Evolutionary conservation across 2,113 vertebrate species (phyloP), one percentile per base, ranked within the genome.

Genomic region (Calypte anna): DNA sequence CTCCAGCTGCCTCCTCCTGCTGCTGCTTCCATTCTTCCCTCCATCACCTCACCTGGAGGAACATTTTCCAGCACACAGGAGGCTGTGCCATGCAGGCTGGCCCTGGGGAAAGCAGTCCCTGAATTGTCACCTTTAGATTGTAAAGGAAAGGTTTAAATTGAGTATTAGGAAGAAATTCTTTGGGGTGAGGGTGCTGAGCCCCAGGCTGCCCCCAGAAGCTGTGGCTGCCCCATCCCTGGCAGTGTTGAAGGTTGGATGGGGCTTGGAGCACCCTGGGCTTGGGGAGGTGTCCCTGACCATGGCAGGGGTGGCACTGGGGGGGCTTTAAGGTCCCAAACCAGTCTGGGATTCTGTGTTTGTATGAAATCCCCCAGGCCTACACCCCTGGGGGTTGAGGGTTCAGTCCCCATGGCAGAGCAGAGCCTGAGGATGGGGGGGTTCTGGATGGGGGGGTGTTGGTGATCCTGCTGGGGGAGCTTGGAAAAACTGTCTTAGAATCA

Each of bases 41-140:
- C 54, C 13, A 40, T 16, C 5, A 23, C 33, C 18, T 11, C 6
- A 2, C 6, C 48, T 4, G 0, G 14, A n/a, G 2, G 0, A 11
- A 16, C 0, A 0, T 3, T 12, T 54, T 7, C 51, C 33, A 62
- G 40, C 46, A 28, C 44, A 7, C 0, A 0, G 0, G 6, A 40
- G 51, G 46, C 61, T 7, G 2, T n/a, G 31, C n/a, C n/a, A 40
- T 3, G 3, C 1, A 13, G 30, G 8, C 5, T 38, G 59, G 46
- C 61, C 62, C 43, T 4, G 24, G 21, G 10, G 24, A 33, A 70
- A 12, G 14, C 1, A 7, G 3, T 36, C 36, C 80, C 84, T 22
- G 2, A 11, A 38, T 7, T 20, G 15, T 21, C 10, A 19, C 3
- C 0, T 36, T 58, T 23, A 25, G 30, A 4, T 14, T 12, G 62